Conservation (phyloP, 2,797 vertebrate species). For the Loris lydekkerianus region DNA sequence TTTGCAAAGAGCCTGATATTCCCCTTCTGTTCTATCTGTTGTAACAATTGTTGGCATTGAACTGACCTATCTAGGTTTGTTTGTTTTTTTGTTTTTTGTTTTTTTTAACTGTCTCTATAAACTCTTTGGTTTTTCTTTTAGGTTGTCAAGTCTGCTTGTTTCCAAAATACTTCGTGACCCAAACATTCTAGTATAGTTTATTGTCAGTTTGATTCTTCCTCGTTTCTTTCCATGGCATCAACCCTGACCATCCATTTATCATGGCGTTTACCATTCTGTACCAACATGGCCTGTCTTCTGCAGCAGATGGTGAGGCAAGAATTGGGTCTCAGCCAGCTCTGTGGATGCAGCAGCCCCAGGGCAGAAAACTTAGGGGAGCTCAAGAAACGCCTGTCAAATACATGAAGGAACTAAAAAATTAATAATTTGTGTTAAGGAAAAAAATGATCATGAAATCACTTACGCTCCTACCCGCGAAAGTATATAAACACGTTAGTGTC, state of each 20-base stretch:
- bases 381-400: not conserved
- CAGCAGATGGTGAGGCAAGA: not conserved
- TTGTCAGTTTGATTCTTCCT: constrained; percentile 64
- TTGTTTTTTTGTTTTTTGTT: constrained; percentile 64
- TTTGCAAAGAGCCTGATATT: not conserved
- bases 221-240: not conserved
- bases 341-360: not conserved
- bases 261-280: not conserved
- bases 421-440: not conserved
- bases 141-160: constrained; percentile 47
- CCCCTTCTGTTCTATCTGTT: constrained; percentile 4
- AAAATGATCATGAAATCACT: not conserved
- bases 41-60: not conserved
- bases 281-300: constrained; percentile 1
- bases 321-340: not conserved
- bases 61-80: not conserved
- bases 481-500: not conserved
- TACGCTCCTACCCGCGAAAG: not conserved
- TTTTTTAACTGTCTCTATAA: constrained; percentile 15
- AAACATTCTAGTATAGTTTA: constrained; percentile 65
- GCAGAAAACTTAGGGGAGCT: not conserved
- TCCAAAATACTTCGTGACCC: constrained; percentile 64
- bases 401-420: constrained; percentile 15
- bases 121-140: constrained; percentile 9
- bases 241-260: constrained; percentile 30